Conservation (phyloP, 2,888 invertebrate genomes). For the Diarsia rubi region DNA sequence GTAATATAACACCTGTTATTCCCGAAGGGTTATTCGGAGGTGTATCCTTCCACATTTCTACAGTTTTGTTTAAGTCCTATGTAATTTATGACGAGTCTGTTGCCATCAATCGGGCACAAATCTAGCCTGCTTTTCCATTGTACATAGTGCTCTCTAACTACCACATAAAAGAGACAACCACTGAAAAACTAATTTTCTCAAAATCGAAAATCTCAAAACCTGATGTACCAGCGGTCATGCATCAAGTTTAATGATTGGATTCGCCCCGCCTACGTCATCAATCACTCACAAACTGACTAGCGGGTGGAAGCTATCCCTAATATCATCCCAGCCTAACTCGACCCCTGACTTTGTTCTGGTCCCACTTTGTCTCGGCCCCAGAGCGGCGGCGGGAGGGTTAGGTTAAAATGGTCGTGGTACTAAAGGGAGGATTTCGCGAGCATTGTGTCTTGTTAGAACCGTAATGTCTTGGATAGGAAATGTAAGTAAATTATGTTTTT, state of each 20-base stretch:
- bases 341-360: constrained; percentile 72
- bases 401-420: constrained; percentile 69
- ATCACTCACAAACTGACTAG: constrained; percentile 87
- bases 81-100: no score
- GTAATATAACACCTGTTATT: no score
- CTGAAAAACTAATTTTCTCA: constrained; percentile 74
- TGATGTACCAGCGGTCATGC: constrained; percentile 88
- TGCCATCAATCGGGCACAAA: no score
- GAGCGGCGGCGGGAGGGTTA: constrained; percentile 68
- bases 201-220: constrained; percentile 78
- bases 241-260: constrained; percentile 91
- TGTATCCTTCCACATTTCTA: no score
- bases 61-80: no score
- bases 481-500: constrained; percentile 89
- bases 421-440: constrained; percentile 84
- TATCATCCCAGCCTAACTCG: constrained; percentile 71
- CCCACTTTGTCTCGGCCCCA: constrained; percentile 7
- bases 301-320: constrained; percentile 73
- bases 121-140: background rate
- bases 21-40: no score
- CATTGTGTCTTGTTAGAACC: constrained; percentile 89
- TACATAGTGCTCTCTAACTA: background rate
- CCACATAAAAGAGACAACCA: constrained; percentile 14
- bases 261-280: constrained; percentile 90
- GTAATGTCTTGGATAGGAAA: constrained; percentile 88